Evolutionary conservation across 2,113 vertebrate species (phyloP).

Genomic region (Sapajus apella): DNA sequence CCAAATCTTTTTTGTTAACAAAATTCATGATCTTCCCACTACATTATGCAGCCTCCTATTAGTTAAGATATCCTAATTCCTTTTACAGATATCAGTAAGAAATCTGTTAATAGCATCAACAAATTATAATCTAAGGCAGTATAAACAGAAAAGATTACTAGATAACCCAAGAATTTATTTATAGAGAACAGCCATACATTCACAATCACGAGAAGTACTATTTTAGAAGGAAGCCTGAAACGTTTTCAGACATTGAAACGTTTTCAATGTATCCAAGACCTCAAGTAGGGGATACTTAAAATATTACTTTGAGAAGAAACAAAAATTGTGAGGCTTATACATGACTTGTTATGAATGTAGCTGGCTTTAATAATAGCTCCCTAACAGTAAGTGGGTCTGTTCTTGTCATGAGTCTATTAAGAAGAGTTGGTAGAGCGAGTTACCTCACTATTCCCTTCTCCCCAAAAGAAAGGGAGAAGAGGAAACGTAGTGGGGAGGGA

Average conservation of each 20-base stretch:
- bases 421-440: background rate
- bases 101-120: background rate
- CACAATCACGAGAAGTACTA: background rate
- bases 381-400: background rate
- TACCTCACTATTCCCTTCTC: background rate
- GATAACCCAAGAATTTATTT: background rate
- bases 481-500: background rate
- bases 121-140: constrained; percentile 12
- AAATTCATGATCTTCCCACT: constrained; percentile 45
- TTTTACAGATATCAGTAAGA: background rate
- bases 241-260: background rate
- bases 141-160: background rate
- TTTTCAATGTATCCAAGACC: constrained; percentile 22
- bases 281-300: background rate
- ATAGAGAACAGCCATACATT: background rate
- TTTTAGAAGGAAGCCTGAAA: background rate
- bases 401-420: background rate
- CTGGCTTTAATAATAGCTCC: background rate
- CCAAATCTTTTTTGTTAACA: background rate
- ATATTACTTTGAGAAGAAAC: background rate
- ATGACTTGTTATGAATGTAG: background rate
- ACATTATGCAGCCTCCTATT: background rate
- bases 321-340: background rate
- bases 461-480: background rate
- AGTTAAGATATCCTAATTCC: background rate